Conservation (phyloP, 2,113 vertebrate genomes). For the Taurulus bubalis region DNA sequence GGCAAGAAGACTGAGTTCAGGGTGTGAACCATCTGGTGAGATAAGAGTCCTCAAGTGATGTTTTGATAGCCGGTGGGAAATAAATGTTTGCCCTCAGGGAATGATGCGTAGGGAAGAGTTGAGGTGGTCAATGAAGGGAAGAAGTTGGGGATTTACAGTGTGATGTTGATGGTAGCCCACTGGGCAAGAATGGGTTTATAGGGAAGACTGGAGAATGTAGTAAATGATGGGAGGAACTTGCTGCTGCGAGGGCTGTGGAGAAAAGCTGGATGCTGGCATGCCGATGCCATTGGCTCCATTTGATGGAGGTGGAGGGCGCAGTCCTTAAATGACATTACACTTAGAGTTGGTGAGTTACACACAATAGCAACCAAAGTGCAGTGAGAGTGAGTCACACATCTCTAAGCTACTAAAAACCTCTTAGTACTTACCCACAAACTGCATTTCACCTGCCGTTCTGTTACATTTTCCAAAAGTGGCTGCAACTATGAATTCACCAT, state of each 20-base stretch:
- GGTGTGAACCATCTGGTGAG: too few relatives aligned
- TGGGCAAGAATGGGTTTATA: not conserved
- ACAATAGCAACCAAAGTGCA: not conserved
- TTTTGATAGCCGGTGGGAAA: too few relatives aligned
- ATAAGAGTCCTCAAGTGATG: too few relatives aligned
- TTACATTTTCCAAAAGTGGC: not conserved
- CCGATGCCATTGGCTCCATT: not conserved
- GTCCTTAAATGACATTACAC: not conserved
- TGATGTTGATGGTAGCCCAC: not conserved
- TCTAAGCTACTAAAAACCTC: not conserved
- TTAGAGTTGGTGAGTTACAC: not conserved
- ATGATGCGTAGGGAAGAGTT: too few relatives aligned
- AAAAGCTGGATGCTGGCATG: not conserved
- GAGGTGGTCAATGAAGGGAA: too few relatives aligned
- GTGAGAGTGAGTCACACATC: not conserved
- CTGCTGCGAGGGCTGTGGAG: not conserved
- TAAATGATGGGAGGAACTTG: not conserved
- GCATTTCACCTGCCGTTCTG: not conserved
- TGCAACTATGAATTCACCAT: not conserved
- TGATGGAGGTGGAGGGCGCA: not conserved
- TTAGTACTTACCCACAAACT: not conserved
- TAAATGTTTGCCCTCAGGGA: not conserved
- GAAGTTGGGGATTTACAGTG: not conserved
- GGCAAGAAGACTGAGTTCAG: too few relatives aligned
- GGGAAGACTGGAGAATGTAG: not conserved